Conservation (phyloP, 2,888 invertebrate genomes). For the Diabrotica balteata region DNA sequence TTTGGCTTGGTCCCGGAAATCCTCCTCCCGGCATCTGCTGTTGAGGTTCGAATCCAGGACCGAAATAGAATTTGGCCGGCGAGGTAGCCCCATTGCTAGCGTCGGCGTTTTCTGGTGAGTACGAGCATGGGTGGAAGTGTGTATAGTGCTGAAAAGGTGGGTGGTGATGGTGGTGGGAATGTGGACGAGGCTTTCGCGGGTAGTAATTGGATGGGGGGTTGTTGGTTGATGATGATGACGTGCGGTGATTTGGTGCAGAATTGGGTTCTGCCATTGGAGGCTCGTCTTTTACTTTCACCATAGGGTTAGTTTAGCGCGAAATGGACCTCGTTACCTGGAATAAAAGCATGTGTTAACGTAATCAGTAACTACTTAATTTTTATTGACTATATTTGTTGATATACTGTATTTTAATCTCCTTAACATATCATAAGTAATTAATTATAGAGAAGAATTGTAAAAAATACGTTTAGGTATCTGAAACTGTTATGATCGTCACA, state of each 20-base stretch:
- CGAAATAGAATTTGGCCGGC: conserved; percentile 67
- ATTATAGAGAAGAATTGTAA: too few relatives aligned
- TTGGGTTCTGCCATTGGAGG: conserved; percentile 55
- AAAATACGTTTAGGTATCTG: too few relatives aligned
- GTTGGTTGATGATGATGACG: conserved; percentile 28
- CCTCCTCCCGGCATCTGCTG: conserved; percentile 52
- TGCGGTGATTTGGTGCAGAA: conserved; percentile 45
- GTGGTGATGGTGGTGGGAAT: conserved; percentile 63
- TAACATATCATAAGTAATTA: too few relatives aligned
- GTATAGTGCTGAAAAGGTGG: conserved; percentile 59
- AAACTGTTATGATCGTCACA: too few relatives aligned
- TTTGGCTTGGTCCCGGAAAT: conserved; percentile 49
- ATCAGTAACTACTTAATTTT: too few relatives aligned
- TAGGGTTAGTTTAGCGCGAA: conserved; percentile 39
- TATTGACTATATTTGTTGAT: too few relatives aligned
- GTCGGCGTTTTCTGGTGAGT: conserved; percentile 62
- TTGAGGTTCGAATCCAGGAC: conserved; percentile 66
- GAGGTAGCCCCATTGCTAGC: conserved; percentile 57
- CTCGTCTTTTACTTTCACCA: conserved; percentile 62
- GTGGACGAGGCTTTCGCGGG: conserved; percentile 37
- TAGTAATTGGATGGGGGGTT: conserved; percentile 25
- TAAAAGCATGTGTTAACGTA: neutral
- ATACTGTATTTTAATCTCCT: too few relatives aligned
- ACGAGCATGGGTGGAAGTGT: conserved; percentile 60
- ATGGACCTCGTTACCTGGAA: conserved; percentile 33